A percentile compares a stretch with the other conserved stretches of the same genome.
Evolutionary conservation across 2,888 invertebrate species (phyloP).

Genomic region (Epiperipatus broadwayi): DNA sequence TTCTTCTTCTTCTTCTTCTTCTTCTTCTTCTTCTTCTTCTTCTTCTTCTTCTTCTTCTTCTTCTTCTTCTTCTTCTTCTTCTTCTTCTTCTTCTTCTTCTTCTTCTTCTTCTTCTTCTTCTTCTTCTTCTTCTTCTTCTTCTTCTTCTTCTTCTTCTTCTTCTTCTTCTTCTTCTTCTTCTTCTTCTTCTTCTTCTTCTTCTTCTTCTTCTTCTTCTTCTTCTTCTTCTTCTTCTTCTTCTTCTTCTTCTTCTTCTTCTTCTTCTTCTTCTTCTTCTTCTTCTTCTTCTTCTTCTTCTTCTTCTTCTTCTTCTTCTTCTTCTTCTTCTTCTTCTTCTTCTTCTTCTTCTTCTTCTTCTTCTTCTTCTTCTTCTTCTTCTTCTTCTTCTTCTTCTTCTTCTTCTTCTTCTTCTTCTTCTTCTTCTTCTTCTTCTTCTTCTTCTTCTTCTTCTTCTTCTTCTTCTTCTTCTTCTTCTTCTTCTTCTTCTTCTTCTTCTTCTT

Average conservation of each 20-base stretch:
- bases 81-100: background rate
- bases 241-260: constrained; percentile 1
- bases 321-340: background rate
- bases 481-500: too few relatives aligned
- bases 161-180: background rate
- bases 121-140: background rate
- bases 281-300: constrained; percentile 3
- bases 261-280: too few relatives aligned
- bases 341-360: too few relatives aligned
- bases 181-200: background rate
- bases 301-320: background rate
- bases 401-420: background rate
- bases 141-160: too few relatives aligned
- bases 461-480: background rate
- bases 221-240: too few relatives aligned
- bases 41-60: background rate
- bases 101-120: constrained; percentile 3
- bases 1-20: constrained; percentile 1
- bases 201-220: background rate
- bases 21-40: background rate
- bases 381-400: constrained; percentile 1
- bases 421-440: background rate
- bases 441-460: background rate
- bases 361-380: constrained; percentile 3
- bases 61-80: background rate